Percentiles rank a stretch among this genome's conserved stretches.
These are phyloP conservation scores for Circaetus gallicus DNA, from an alignment of 2,113 vertebrate species.

Conservation along the genomic window DNA sequence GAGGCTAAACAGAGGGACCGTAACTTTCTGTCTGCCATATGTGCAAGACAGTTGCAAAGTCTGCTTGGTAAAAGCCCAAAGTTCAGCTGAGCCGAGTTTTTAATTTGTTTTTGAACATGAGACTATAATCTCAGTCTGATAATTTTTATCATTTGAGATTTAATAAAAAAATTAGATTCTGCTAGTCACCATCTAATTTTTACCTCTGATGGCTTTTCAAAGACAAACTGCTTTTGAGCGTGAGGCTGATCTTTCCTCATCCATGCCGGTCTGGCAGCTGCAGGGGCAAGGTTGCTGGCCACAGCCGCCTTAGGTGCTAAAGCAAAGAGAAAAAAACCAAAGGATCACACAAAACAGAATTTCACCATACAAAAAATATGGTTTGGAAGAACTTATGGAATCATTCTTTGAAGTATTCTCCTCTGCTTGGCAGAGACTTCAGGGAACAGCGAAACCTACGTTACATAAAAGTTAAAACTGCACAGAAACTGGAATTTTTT, in stretches of 20 bases:
- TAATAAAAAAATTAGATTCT: neutral
- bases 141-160: neutral
- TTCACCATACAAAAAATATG: neutral
- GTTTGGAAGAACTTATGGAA: neutral
- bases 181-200: neutral
- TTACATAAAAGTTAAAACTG: neutral
- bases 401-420: neutral
- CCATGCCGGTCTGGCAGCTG: constrained; percentile 58
- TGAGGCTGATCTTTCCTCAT: constrained; percentile 47
- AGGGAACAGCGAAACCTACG: neutral
- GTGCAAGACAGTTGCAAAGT: neutral
- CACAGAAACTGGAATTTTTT: neutral
- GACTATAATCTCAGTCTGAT: neutral
- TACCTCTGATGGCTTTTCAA: constrained; percentile 75
- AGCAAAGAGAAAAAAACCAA: neutral
- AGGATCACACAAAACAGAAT: neutral
- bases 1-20: rapidly evolving
- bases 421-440: neutral
- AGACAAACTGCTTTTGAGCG: constrained; percentile 75
- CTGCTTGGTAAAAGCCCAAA: neutral
- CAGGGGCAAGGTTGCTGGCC: neutral
- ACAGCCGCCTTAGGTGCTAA: constrained; percentile 32
- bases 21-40: neutral
- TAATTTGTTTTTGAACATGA: neutral
- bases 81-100: neutral